Evolutionary conservation across 2,888 invertebrate genomes (phyloP).

Genomic region (Euclidia mi): DNA sequence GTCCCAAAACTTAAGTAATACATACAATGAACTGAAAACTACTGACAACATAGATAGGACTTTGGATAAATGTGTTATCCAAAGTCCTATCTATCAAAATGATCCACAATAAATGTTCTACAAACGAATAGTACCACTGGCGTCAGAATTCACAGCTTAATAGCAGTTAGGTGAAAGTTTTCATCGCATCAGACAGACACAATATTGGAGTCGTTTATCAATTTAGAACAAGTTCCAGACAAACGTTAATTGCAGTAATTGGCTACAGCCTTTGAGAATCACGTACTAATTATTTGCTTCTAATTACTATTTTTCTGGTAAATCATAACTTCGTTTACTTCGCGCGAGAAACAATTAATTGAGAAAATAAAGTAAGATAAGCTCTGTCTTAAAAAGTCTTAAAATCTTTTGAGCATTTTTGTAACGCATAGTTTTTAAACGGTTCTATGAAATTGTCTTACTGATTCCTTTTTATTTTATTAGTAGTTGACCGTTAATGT

Average conservation of each 20-base stretch:
- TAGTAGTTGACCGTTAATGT: too few relatives aligned
- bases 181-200: constrained; percentile 13
- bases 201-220: constrained; percentile 41
- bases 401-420: too few relatives aligned
- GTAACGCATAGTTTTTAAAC: too few relatives aligned
- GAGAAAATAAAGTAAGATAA: too few relatives aligned
- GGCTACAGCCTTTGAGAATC: constrained; percentile 29
- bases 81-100: neutral
- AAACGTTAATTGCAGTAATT: constrained; percentile 48
- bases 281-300: constrained; percentile 33
- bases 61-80: too few relatives aligned
- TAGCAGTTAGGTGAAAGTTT: constrained; percentile 15
- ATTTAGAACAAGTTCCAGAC: constrained; percentile 37
- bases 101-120: constrained; percentile 1
- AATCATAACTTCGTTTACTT: constrained; percentile 19
- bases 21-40: too few relatives aligned
- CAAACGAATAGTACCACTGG: neutral
- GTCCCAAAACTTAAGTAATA: too few relatives aligned
- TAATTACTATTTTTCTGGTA: constrained; percentile 34
- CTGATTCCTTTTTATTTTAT: too few relatives aligned
- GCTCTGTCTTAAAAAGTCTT: too few relatives aligned
- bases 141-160: constrained; percentile 1
- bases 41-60: too few relatives aligned
- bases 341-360: neutral
- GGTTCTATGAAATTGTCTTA: too few relatives aligned